phyloP scores from a whole-genome alignment of 2,797 vertebrate species.

The Dallia pectoralis region DNA sequence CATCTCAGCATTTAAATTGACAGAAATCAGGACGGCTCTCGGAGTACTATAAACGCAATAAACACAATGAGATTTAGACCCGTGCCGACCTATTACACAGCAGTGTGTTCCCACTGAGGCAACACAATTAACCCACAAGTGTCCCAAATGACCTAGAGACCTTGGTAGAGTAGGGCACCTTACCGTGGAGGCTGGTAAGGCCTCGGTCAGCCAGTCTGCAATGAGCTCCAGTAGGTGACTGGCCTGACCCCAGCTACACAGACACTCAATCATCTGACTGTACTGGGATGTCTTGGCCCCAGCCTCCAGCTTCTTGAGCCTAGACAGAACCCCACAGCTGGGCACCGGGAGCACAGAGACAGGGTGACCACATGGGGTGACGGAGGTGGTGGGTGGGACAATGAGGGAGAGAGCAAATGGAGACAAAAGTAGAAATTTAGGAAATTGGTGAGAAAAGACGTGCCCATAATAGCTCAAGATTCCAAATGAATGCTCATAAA shows the following conservation, averaged over 20 bases:
- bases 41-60: too few species aligned
- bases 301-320: slow-evolving; percentile 76
- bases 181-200: slow-evolving; percentile 69
- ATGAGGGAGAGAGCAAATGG: background rate
- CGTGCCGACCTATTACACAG: background rate
- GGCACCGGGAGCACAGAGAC: background rate
- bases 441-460: too few species aligned
- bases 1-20: too few species aligned
- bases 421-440: background rate
- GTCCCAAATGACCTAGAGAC: background rate
- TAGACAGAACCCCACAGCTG: slow-evolving; percentile 88
- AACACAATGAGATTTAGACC: too few species aligned
- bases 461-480: too few species aligned
- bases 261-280: slow-evolving; percentile 83
- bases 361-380: background rate
- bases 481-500: too few species aligned
- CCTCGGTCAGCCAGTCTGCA: slow-evolving; percentile 81
- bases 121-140: background rate
- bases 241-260: slow-evolving; percentile 89
- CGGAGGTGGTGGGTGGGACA: too few species aligned
- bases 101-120: background rate
- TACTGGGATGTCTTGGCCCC: slow-evolving; percentile 71
- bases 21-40: background rate
- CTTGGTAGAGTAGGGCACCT: slow-evolving; percentile 4
- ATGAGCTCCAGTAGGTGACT: slow-evolving; percentile 80